Conservation (phyloP, 2,888 invertebrate species). For the Fragum whitleyi region DNA sequence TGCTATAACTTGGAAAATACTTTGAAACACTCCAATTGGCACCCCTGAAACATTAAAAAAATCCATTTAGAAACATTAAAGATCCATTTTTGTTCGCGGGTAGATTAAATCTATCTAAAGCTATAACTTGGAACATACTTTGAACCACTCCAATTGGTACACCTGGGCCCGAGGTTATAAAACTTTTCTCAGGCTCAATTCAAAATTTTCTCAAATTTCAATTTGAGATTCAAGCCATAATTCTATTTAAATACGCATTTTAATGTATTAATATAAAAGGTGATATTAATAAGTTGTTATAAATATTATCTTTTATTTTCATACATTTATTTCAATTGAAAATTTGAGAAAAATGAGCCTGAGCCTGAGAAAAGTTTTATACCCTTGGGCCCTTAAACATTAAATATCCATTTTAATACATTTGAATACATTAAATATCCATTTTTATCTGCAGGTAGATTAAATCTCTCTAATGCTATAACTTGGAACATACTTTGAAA, state of each 20-base stretch:
- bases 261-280: too few species aligned
- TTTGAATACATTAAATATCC: conserved; percentile 83
- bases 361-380: too few species aligned
- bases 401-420: too few species aligned
- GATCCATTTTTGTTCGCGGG: conserved; percentile 82
- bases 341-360: too few species aligned
- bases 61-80: neutral
- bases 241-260: too few species aligned
- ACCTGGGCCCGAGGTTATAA: too few species aligned
- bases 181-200: too few species aligned
- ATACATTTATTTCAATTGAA: too few species aligned
- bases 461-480: conserved; percentile 81
- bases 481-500: conserved; percentile 83
- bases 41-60: conserved; percentile 72
- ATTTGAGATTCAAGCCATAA: too few species aligned
- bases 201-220: too few species aligned
- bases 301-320: too few species aligned
- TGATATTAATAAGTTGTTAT: too few species aligned
- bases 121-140: conserved; percentile 82
- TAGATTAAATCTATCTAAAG: conserved; percentile 80
- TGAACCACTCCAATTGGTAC: conserved; percentile 82
- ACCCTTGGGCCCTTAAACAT: conserved; percentile 77
- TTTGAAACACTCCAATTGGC: conserved; percentile 82
- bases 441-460: conserved; percentile 80
- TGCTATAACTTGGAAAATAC: conserved; percentile 82